A percentile compares a stretch with the other conserved stretches of the same genome.
phyloP scores from a whole-genome alignment of 2,113 vertebrate genomes.

The Ptilorrhoa leucosticta region DNA sequence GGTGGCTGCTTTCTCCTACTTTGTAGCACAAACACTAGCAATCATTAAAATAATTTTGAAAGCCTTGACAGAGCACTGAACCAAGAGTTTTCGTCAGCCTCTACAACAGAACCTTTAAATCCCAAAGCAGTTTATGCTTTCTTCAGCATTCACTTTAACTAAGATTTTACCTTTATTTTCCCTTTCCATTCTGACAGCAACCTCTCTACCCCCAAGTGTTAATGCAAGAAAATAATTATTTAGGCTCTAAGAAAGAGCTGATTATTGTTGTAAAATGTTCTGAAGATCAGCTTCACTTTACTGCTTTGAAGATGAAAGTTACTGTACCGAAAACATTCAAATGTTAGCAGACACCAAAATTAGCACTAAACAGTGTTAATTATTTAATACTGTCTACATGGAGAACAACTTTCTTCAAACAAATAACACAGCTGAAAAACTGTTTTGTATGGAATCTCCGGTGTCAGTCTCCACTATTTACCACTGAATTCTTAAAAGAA shows the following conservation, averaged over 20 bases:
- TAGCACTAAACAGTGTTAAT: neutral
- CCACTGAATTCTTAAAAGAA: neutral
- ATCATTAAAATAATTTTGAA: neutral
- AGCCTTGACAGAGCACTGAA: neutral
- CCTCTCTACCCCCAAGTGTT: neutral
- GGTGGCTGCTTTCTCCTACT: neutral
- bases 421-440: neutral
- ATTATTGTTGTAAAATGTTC: neutral
- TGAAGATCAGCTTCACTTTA: neutral
- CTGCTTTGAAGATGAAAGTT: neutral
- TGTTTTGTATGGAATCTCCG: neutral
- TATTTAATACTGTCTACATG: neutral
- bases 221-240: neutral
- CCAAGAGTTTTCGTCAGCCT: neutral
- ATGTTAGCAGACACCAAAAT: conserved; percentile 1
- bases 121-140: neutral
- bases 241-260: neutral
- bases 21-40: neutral
- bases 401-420: neutral
- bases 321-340: neutral
- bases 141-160: neutral
- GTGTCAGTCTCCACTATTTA: neutral
- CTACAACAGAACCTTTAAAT: neutral
- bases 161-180: neutral
- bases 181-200: neutral